These are phyloP conservation scores for Natator depressus DNA, from an alignment of 2,113 vertebrate species.

Conservation along the genomic window DNA sequence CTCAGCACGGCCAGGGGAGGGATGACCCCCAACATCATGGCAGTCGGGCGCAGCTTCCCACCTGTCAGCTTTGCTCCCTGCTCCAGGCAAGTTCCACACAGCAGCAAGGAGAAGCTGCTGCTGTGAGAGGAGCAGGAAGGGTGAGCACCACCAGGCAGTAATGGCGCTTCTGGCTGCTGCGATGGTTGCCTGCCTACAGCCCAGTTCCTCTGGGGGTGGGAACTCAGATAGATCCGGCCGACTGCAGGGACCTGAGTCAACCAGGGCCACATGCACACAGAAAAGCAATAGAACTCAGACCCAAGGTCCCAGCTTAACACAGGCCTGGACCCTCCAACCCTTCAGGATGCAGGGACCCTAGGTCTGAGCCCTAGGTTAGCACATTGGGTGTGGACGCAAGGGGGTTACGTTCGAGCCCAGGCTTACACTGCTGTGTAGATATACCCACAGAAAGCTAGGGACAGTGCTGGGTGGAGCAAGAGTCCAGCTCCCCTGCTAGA, in stretches of 20 bases:
- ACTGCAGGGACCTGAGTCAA: neutral
- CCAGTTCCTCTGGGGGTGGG: neutral
- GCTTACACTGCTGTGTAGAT: neutral
- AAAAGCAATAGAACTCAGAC: neutral
- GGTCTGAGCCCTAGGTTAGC: neutral
- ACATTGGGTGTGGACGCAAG: neutral
- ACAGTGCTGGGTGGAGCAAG: neutral
- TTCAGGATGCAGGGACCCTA: neutral
- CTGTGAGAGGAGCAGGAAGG: neutral
- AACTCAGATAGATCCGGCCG: neutral
- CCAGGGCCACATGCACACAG: neutral
- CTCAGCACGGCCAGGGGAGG: too few relatives aligned
- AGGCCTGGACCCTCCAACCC: too few relatives aligned
- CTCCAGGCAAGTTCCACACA: neutral
- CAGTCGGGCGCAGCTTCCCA: too few relatives aligned
- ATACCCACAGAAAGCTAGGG: neutral
- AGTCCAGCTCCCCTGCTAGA: neutral
- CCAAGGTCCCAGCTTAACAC: neutral
- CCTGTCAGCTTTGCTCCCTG: neutral
- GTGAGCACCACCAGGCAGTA: too few relatives aligned
- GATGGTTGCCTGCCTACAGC: neutral
- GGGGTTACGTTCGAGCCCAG: neutral
- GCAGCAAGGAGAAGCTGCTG: neutral
- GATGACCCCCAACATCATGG: too few relatives aligned
- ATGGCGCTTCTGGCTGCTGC: too few relatives aligned